Evolutionary conservation across 2,888 invertebrate species (phyloP).

Genomic region (Cephus spinipes): DNA sequence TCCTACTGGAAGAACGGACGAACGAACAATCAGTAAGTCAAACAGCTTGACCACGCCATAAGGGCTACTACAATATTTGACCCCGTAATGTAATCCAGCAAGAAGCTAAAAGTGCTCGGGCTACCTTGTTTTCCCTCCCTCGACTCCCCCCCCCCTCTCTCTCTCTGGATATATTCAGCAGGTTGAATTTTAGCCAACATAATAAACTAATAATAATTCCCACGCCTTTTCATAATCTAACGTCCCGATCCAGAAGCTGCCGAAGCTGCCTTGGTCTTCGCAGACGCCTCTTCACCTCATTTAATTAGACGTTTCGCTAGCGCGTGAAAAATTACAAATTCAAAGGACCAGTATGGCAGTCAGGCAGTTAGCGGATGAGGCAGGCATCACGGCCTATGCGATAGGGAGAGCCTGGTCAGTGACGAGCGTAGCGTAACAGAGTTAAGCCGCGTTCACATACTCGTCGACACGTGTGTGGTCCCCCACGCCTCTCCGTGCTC

Average conservation of each 20-base stretch:
- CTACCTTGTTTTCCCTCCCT: too few species aligned
- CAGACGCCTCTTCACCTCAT: neutral
- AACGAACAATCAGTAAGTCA: conserved; percentile 42
- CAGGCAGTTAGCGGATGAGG: neutral
- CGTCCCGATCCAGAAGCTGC: too few species aligned
- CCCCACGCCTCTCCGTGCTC: conserved; percentile 24
- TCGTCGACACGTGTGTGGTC: conserved; percentile 49
- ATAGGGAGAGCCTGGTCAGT: conserved; percentile 7
- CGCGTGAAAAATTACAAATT: conserved; percentile 20
- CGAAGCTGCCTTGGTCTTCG: too few species aligned
- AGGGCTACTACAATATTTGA: conserved; percentile 52
- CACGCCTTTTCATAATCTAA: too few species aligned
- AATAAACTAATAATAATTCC: too few species aligned
- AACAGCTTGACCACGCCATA: conserved; percentile 41
- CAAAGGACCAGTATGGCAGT: conserved; percentile 8
- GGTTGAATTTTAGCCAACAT: too few species aligned
- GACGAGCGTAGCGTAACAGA: conserved; percentile 20
- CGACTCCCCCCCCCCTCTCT: too few species aligned
- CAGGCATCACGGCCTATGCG: too few species aligned
- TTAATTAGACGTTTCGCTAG: conserved; percentile 18
- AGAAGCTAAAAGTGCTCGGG: conserved; percentile 8
- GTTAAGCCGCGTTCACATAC: conserved; percentile 39
- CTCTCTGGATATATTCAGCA: too few species aligned
- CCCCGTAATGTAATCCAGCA: conserved; percentile 43
- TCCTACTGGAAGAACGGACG: conserved; percentile 24